phyloP scores from a whole-genome alignment of 2,797 vertebrate genomes.

The Tauraco hartlaubi region DNA sequence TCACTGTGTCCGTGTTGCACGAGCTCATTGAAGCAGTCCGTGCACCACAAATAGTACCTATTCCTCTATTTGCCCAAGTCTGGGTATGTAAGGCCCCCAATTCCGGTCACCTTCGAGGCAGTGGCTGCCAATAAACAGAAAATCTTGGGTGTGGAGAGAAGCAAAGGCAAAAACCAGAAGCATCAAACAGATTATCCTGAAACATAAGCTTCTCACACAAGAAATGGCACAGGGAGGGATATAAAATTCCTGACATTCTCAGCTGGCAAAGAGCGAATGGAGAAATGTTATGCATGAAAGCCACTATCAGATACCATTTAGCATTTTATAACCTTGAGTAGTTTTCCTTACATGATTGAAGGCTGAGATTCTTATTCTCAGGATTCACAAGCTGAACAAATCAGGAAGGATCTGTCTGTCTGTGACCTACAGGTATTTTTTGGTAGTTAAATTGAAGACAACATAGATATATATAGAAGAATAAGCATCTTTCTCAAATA shows the following conservation, averaged over 20 bases:
- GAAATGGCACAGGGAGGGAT: not conserved
- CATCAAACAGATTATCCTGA: not conserved
- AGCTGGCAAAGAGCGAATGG: conserved; percentile 65
- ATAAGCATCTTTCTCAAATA: not conserved
- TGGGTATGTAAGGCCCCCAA: not conserved
- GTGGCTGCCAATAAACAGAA: not conserved
- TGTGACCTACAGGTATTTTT: not conserved
- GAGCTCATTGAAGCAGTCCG: fast-evolving
- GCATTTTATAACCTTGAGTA: not conserved
- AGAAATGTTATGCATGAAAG: conserved; percentile 50
- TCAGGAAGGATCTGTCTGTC: not conserved
- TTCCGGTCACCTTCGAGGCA: not conserved
- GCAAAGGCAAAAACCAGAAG: not conserved
- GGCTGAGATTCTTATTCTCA: not conserved
- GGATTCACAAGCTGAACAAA: not conserved
- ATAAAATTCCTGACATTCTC: conserved; percentile 70
- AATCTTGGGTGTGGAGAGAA: not conserved
- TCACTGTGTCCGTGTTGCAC: fast-evolving
- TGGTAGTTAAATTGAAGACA: not conserved
- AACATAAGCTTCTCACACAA: not conserved
- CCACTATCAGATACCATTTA: conserved; percentile 23
- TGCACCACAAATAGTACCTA: not conserved
- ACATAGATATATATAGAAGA: not conserved
- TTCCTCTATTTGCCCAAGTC: not conserved
- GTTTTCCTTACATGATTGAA: not conserved